Evolutionary conservation across 2,113 vertebrate species (phyloP).

Genomic region (Catagonus wagneri): DNA sequence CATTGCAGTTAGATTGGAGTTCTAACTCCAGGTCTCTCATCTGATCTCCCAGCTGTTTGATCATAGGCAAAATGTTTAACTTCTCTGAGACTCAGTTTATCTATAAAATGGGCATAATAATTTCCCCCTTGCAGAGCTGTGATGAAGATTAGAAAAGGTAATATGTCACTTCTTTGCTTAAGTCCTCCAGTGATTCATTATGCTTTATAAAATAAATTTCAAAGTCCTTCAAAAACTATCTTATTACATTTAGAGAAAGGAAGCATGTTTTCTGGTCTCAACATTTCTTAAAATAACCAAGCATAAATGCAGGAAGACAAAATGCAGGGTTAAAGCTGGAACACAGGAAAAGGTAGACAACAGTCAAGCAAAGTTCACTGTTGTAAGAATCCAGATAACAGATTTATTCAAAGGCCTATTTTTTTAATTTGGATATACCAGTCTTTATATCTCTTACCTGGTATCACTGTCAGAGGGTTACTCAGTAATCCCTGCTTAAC

Average conservation of each 20-base stretch:
- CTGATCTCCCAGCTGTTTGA: slow-evolving; percentile 14
- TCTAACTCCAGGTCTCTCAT: not conserved
- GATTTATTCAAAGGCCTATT: slow-evolving; percentile 17
- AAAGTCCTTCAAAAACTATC: not conserved
- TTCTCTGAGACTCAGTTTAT: not conserved
- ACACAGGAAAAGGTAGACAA: not conserved
- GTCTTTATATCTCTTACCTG: not conserved
- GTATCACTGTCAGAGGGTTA: not conserved
- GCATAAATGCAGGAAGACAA: not conserved
- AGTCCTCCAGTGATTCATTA: slow-evolving; percentile 17
- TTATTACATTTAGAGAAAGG: not conserved
- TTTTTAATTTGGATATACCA: not conserved
- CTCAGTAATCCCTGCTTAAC: not conserved
- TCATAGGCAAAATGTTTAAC: not conserved
- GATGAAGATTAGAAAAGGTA: slow-evolving; percentile 27
- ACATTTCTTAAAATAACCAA: slow-evolving; percentile 38
- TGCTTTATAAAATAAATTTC: not conserved
- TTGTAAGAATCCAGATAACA: not conserved
- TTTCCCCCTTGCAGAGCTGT: not conserved
- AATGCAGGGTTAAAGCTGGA: not conserved
- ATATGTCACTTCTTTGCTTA: not conserved
- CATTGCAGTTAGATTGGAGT: not conserved
- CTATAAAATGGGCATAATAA: not conserved
- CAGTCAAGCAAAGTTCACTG: not conserved
- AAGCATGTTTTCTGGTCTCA: not conserved